Conservation (phyloP, 2,888 invertebrate genomes). For the Tryphoninae sp. region DNA sequence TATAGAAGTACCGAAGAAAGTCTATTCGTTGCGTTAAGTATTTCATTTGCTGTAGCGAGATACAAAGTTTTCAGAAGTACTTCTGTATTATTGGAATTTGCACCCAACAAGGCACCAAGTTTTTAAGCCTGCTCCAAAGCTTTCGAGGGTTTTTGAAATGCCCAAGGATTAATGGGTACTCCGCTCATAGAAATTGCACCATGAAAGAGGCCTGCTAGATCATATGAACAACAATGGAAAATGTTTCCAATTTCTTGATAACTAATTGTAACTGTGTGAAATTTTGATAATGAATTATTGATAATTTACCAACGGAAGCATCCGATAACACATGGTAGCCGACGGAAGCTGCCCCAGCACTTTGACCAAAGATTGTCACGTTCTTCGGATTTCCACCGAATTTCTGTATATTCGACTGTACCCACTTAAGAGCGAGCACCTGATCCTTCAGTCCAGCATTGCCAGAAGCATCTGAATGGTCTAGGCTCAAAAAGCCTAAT, state of each 20-base stretch:
- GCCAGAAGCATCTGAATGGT: conserved; percentile 67
- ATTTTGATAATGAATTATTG: neutral
- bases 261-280: neutral
- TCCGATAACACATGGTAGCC: conserved; percentile 66
- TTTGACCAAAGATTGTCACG: conserved; percentile 83
- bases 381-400: conserved; percentile 83
- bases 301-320: conserved; percentile 65
- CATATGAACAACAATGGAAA: neutral
- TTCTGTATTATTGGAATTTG: conserved; percentile 70
- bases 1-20: conserved; percentile 3
- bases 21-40: conserved; percentile 70
- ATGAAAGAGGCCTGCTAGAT: conserved; percentile 82
- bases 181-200: conserved; percentile 84
- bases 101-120: conserved; percentile 77
- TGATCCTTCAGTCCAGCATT: conserved; percentile 80
- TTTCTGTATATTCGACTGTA: conserved; percentile 81
- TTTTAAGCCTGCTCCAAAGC: conserved; percentile 73
- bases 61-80: conserved; percentile 80
- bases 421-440: conserved; percentile 83
- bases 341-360: conserved; percentile 81
- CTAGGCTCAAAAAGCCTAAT: conserved; percentile 67
- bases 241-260: conserved; percentile 10
- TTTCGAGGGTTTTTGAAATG: conserved; percentile 70
- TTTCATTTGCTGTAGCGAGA: conserved; percentile 77
- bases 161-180: conserved; percentile 82